Conservation (phyloP, 2,113 vertebrate species). For the Mobula birostris region DNA sequence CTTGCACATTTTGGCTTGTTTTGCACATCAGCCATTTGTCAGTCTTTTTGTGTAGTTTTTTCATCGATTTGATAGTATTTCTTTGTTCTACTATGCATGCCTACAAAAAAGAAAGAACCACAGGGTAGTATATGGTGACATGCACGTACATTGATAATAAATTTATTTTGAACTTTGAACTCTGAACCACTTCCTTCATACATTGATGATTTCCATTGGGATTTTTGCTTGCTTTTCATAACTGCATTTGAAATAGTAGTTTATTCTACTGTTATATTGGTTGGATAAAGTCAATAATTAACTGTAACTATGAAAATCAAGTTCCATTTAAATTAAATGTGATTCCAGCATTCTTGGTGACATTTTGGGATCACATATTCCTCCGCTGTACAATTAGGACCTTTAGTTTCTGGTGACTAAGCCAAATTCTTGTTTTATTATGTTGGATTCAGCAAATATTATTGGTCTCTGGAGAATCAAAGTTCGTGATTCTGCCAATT, state of each 20-base stretch:
- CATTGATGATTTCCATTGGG: not conserved
- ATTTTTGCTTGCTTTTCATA: not conserved
- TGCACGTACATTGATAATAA: too few relatives aligned
- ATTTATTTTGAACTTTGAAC: too few relatives aligned
- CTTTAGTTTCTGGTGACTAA: not conserved
- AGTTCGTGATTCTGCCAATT: conserved; percentile 8
- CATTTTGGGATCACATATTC: not conserved
- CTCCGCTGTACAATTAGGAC: not conserved
- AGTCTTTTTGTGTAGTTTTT: too few relatives aligned
- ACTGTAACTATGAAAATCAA: not conserved
- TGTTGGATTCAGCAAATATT: not conserved
- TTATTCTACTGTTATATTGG: not conserved
- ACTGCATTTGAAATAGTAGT: not conserved
- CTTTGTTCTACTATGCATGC: too few relatives aligned
- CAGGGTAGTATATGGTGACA: too few relatives aligned
- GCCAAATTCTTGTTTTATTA: conserved; percentile 10
- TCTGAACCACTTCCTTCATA: not conserved
- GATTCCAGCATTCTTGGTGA: not conserved
- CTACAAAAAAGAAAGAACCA: too few relatives aligned
- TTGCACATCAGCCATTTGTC: too few relatives aligned
- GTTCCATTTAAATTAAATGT: not conserved
- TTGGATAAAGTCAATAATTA: not conserved
- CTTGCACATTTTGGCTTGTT: too few relatives aligned
- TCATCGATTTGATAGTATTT: too few relatives aligned
- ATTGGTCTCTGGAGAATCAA: not conserved